Percentiles rank a stretch among this genome's conserved stretches.
phyloP scores from a whole-genome alignment of 2,888 invertebrate species.

The Dynastes hyllus region DNA sequence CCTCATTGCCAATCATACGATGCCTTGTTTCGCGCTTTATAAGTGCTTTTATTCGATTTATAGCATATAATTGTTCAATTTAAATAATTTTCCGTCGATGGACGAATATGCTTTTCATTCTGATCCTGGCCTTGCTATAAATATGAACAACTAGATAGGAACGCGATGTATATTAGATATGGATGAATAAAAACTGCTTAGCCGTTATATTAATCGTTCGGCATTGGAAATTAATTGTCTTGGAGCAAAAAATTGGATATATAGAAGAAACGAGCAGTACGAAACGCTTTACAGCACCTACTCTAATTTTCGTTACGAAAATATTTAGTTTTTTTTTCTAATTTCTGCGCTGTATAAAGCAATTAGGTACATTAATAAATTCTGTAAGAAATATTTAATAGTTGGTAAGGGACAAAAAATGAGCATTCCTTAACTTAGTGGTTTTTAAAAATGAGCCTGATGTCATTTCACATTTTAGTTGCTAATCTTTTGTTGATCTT shows the following conservation, averaged over 20 bases:
- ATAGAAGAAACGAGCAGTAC: no score
- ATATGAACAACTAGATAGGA: constrained; percentile 2
- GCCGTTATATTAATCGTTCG: constrained; percentile 6
- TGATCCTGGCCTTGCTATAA: neutral
- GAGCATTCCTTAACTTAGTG: no score
- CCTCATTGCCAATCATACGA: neutral
- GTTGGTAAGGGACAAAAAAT: no score
- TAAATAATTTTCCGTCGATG: neutral
- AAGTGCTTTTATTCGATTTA: neutral
- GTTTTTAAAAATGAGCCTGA: no score
- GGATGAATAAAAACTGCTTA: neutral
- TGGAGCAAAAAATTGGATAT: neutral
- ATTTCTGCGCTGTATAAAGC: no score
- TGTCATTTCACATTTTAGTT: no score
- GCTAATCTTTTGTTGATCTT: no score
- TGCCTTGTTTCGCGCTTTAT: neutral
- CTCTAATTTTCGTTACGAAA: no score
- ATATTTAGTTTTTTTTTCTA: no score
- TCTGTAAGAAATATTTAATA: no score
- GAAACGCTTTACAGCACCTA: no score
- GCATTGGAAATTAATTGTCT: constrained; percentile 3
- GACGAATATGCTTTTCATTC: neutral
- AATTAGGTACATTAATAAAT: no score
- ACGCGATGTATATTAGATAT: neutral
- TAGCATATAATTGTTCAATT: constrained; percentile 3